A percentile compares a stretch with the other conserved stretches of the same genome.
phyloP scores from a whole-genome alignment of 2,113 vertebrate genomes.

The sheep (Ovis aries) region DNA sequence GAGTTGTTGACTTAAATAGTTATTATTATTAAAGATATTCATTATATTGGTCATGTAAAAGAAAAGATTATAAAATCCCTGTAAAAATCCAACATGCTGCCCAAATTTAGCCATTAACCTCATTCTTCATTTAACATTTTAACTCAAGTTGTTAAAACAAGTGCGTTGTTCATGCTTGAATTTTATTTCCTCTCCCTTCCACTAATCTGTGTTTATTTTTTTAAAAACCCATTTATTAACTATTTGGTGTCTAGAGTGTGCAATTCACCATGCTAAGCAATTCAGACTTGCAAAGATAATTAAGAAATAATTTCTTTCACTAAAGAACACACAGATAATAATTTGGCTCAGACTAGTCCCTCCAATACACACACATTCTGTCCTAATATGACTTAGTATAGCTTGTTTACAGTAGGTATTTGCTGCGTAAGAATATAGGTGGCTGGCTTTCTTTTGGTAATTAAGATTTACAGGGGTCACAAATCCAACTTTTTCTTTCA shows the following conservation, averaged over 20 bases:
- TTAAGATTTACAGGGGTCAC: background rate
- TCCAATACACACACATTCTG: background rate
- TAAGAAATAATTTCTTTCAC: slow-evolving; percentile 16
- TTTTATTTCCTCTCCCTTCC: background rate
- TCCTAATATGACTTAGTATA: background rate
- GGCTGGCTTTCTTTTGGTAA: background rate
- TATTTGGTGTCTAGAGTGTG: background rate
- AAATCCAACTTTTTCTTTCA: slow-evolving; percentile 12
- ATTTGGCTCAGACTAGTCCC: background rate
- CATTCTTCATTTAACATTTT: background rate
- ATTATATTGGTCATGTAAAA: background rate
- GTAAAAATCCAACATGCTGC: slow-evolving; percentile 3
- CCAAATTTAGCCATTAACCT: background rate
- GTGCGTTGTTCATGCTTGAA: background rate
- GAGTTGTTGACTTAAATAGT: background rate
- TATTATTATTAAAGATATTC: slow-evolving; percentile 11
- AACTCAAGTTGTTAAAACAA: background rate
- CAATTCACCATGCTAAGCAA: background rate
- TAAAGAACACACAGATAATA: background rate
- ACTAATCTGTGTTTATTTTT: background rate
- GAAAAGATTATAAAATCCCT: background rate
- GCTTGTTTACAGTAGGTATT: background rate
- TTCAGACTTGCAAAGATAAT: slow-evolving; percentile 21
- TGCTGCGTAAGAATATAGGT: background rate
- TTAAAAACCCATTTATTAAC: background rate